Conservation (phyloP, 2,113 vertebrate species). For the Nestor notabilis region DNA sequence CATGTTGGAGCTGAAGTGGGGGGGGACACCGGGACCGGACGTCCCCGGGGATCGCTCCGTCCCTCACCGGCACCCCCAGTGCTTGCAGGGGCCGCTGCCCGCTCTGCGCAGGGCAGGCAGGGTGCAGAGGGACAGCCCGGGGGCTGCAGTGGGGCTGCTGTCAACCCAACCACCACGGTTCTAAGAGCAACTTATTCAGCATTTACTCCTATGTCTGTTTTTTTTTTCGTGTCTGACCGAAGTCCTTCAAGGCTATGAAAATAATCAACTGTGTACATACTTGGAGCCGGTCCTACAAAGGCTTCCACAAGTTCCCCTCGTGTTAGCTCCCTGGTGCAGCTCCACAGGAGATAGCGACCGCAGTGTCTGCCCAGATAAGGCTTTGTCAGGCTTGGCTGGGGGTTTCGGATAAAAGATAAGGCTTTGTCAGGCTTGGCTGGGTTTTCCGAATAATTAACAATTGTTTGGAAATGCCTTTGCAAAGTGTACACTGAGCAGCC, state of each 20-base stretch:
- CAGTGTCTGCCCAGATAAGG: neutral
- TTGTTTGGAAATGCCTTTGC: neutral
- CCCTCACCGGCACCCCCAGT: rapidly evolving
- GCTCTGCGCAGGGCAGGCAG: neutral
- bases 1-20: neutral
- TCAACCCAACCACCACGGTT: rapidly evolving
- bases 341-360: neutral
- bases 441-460: neutral
- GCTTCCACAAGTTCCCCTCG: neutral
- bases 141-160: neutral
- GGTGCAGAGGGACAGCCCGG: neutral
- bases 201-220: neutral
- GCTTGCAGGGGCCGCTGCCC: too few species aligned
- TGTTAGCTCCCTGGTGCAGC: neutral
- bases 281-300: neutral
- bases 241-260: neutral
- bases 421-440: neutral
- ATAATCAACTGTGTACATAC: neutral
- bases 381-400: neutral
- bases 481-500: neutral
- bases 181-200: neutral
- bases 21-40: too few species aligned
- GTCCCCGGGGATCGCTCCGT: rapidly evolving
- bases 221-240: too few species aligned
- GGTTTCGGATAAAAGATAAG: too few species aligned